phyloP scores from a whole-genome alignment of 2,797 vertebrate genomes.

The Fistularia tabacaria region DNA sequence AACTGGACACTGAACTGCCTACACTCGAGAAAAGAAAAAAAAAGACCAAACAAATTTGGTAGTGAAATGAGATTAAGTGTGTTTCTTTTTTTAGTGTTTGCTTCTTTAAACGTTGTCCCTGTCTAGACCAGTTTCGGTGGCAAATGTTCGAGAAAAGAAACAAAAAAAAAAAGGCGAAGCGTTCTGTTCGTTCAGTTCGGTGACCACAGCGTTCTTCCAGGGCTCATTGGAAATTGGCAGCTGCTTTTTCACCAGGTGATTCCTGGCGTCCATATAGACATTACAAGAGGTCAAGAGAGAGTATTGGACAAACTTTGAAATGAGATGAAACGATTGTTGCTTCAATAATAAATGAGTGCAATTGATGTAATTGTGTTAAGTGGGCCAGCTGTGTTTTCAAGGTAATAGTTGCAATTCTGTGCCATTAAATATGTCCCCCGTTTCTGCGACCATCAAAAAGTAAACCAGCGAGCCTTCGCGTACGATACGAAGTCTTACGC shows the following conservation, averaged over 20 bases:
- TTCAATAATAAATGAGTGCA: conserved; percentile 10
- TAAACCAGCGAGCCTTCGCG: too few species aligned
- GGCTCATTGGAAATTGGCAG: conserved; percentile 56
- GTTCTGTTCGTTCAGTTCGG: conserved; percentile 27
- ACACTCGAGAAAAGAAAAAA: conserved; percentile 12
- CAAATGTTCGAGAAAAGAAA: not conserved
- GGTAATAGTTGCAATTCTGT: too few species aligned
- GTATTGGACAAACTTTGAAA: conserved; percentile 29
- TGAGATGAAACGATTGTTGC: conserved; percentile 23
- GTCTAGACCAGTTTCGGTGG: too few species aligned
- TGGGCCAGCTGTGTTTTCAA: conserved; percentile 18
- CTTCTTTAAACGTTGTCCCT: not conserved
- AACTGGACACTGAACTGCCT: conserved; percentile 42
- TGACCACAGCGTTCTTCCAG: conserved; percentile 25
- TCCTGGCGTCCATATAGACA: conserved; percentile 31
- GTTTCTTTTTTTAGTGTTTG: conserved; percentile 6
- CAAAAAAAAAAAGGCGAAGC: conserved; percentile 11
- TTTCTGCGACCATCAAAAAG: too few species aligned
- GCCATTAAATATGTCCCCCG: too few species aligned
- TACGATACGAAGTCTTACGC: too few species aligned
- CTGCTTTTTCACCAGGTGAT: conserved; percentile 46
- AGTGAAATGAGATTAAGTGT: conserved; percentile 12
- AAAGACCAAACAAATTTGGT: conserved; percentile 12
- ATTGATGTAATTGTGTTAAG: conserved; percentile 10
- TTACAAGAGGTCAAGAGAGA: conserved; percentile 33